Percentiles rank a stretch among this genome's conserved stretches.
Conservation (phyloP, 2,888 invertebrate species). For the Ormia ochracea region DNA sequence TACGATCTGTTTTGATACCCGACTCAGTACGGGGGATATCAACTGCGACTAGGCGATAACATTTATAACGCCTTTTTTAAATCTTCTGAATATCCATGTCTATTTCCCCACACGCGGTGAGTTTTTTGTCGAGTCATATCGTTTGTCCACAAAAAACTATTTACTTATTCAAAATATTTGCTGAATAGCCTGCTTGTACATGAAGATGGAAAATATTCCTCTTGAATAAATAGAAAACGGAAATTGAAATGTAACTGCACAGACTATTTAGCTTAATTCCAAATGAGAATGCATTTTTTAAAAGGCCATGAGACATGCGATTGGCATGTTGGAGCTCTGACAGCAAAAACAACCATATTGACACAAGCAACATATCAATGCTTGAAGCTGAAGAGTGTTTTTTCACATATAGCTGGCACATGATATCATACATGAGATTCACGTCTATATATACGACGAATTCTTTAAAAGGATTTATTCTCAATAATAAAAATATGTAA, state of each 20-base stretch:
- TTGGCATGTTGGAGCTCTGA: background rate
- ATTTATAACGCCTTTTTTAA: background rate
- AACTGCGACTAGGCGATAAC: too few species aligned
- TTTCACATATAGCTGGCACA: background rate
- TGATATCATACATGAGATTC: background rate
- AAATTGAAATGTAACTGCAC: conserved; percentile 22
- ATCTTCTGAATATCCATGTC: background rate
- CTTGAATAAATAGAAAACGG: background rate
- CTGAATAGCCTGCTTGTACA: background rate
- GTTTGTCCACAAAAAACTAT: background rate
- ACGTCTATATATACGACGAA: background rate
- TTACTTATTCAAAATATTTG: background rate
- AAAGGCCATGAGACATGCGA: conserved; percentile 6
- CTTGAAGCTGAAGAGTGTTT: background rate
- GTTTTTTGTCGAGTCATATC: background rate
- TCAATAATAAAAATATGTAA: background rate
- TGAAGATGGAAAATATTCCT: background rate
- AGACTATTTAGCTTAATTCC: background rate
- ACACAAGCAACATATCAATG: background rate
- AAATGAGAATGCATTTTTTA: background rate
- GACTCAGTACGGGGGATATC: too few species aligned
- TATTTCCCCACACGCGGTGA: too few species aligned
- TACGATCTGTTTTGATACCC: too few species aligned
- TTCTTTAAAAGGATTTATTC: background rate
- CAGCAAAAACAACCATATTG: background rate